These are phyloP conservation scores for Leptinotarsa defecta DNA, from an alignment of 1,140 invertebrate genomes.

Conservation along the genomic window DNA sequence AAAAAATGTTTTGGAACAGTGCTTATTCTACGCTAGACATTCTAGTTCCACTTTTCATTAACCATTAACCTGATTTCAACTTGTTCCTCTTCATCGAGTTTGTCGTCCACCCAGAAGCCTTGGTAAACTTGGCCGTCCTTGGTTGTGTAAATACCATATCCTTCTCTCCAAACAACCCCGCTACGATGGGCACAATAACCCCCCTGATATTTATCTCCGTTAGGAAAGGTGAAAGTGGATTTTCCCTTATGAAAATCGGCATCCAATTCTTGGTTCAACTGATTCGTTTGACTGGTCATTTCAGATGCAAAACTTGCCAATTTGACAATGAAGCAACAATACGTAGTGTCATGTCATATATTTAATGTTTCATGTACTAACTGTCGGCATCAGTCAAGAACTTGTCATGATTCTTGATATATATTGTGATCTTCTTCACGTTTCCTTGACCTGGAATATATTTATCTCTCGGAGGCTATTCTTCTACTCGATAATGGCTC, in stretches of 20 bases:
- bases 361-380: too few relatives aligned
- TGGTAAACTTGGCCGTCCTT: conserved; percentile 47
- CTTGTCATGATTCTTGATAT: too few relatives aligned
- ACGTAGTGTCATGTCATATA: too few relatives aligned
- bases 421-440: too few relatives aligned
- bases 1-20: too few relatives aligned
- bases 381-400: too few relatives aligned
- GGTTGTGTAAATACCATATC: conserved; percentile 45
- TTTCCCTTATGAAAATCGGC: conserved; percentile 41
- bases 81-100: conserved; percentile 39
- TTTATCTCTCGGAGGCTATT: too few relatives aligned
- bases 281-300: not conserved
- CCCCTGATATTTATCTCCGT: conserved; percentile 48
- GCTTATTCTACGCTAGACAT: too few relatives aligned
- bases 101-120: conserved; percentile 50
- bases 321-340: not conserved
- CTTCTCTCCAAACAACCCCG: conserved; percentile 50
- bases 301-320: not conserved
- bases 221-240: conserved; percentile 43
- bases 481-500: too few relatives aligned
- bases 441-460: too few relatives aligned
- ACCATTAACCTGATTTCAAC: not conserved
- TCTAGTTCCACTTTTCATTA: too few relatives aligned
- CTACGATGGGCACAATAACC: conserved; percentile 48
- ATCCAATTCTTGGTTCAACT: conserved; percentile 16